Percentiles rank a stretch among this genome's conserved stretches.
phyloP scores from a whole-genome alignment of 2,888 invertebrate species.

The Platycheirus rosarum region DNA sequence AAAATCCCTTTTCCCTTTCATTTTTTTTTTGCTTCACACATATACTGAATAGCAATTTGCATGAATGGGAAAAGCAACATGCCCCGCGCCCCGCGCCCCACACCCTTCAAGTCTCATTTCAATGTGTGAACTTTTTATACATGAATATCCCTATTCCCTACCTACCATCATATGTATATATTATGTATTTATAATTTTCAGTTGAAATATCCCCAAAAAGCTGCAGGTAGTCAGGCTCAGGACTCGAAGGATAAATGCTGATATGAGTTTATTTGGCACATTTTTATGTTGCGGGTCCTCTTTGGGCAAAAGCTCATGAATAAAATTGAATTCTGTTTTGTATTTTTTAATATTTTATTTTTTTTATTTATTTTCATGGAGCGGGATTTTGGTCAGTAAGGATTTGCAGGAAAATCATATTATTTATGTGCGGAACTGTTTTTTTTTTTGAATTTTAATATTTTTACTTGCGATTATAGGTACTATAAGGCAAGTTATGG shows the following conservation, averaged over 20 bases:
- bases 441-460: conserved; percentile 6
- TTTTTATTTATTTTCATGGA: neutral
- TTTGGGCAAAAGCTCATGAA: conserved; percentile 62
- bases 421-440: conserved; percentile 22
- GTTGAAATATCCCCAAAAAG: conserved; percentile 27
- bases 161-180: no score
- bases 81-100: no score
- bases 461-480: no score
- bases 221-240: conserved; percentile 29
- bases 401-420: conserved; percentile 56
- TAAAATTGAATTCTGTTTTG: conserved; percentile 53
- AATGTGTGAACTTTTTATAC: neutral
- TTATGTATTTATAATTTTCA: no score
- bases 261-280: conserved; percentile 58
- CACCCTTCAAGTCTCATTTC: neutral
- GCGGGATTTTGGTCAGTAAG: conserved; percentile 49
- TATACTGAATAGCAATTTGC: neutral
- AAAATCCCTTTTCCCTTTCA: conserved; percentile 47
- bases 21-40: neutral
- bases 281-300: conserved; percentile 41
- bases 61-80: neutral
- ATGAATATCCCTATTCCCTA: neutral
- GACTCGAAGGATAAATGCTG: conserved; percentile 39
- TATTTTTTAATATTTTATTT: neutral
- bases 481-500: no score